Base-by-base conservation (phyloP, 92 coral and sea anemone species). In the Zoanthus sansibaricus region DNA sequence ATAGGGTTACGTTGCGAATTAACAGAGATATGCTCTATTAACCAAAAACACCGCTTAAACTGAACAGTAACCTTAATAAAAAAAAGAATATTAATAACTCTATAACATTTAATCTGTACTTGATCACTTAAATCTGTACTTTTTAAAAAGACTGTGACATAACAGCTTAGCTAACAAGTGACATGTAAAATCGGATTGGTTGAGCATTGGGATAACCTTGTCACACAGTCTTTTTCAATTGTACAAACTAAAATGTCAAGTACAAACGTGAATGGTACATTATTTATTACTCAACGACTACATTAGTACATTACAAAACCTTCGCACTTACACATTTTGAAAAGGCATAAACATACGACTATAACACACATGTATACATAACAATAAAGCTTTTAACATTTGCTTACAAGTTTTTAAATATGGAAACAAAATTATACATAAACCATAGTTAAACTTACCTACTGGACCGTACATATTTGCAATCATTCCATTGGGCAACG, bases 401-500 rank as follows among this genome's bases (percentile, higher is more conserved):
- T 61, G 68, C 68, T 61, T 61, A 61, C 30, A 59, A 59, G 67
- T 59, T 59, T n/a, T 59, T 59, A 59, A 59, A 59, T 59, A 59
- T 59, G 67, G 21, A 59, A 5, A 59, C 67, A 59, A 59, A 59
- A 59, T 59, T 59, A 59, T 59, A 59, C 21, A 15, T 59, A 59
- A 59, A 61, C 5, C 68, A 61, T 61, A 61, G 30, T 61, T 61
- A 16, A 61, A 61, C 74, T 32, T 70, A 70, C 74, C 74, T 70
- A 31, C 46, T 70, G 48, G 74, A 30, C 74, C 74, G 17, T 32
- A 70, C 47, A 70, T 70, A 70, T 70, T 70, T 70, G 46, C 74
- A 70, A 70, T 70, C 47, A 68, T 32, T 30, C 74, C 74, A 70
- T 70, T 70, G 46, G 74, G 74, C 46, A 70, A 14, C 46, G 74